Base-by-base conservation (phyloP, 2,113 vertebrate genomes). In the Microtus pennsylvanicus region DNA sequence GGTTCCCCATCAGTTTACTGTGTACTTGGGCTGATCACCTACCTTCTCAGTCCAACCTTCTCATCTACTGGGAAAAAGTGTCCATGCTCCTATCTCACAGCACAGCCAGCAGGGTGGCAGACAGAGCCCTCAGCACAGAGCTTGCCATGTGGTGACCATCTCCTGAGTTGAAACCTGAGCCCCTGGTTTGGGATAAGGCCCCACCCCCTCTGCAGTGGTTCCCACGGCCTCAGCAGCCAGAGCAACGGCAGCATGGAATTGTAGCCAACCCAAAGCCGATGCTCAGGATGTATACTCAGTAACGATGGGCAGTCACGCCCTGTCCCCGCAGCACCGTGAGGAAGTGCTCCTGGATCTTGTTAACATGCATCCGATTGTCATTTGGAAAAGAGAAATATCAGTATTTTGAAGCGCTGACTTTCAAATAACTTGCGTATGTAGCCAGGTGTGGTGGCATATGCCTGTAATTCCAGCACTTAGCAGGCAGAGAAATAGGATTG, bases 71-170 rank as follows among this genome's bases (percentile, higher is more conserved):
- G 87, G 38, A 76, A 76, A 65, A 63, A 90, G 50, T 16, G 24
- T 1, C 13, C n/a, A 33, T 1, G 0, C 47, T 38, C 47, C 63
- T 12, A 0, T 86, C 63, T 65, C n/a, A 1, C 3, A 45, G 26
- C 50, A 14, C 3, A 12, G 8, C 70, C 5, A 26, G 24, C 14
- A 61, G 30, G 11, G 22, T 69, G 16, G 7, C 81, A 42, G 58
- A 19, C 13, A 14, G 16, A 38, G 21, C 55, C 67, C 42, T 7
- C 0, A 35, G 70, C 22, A 47, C 16, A 2, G 24, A 2, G 58
- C 33, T 3, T 4, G 26, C 28, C 1, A 0, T 1, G 35, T 0
- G 19, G 5, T 11, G 35, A 55, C 26, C 4, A 5, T 38, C 78
- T 38, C 2, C 58, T 2, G 10, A 74, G 7, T 10, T 28, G 70